Percentiles rank a stretch among this genome's conserved stretches.
These are phyloP conservation scores for Calliopum simillimum DNA, from an alignment of 2,888 invertebrate species.

Conservation along the genomic window DNA sequence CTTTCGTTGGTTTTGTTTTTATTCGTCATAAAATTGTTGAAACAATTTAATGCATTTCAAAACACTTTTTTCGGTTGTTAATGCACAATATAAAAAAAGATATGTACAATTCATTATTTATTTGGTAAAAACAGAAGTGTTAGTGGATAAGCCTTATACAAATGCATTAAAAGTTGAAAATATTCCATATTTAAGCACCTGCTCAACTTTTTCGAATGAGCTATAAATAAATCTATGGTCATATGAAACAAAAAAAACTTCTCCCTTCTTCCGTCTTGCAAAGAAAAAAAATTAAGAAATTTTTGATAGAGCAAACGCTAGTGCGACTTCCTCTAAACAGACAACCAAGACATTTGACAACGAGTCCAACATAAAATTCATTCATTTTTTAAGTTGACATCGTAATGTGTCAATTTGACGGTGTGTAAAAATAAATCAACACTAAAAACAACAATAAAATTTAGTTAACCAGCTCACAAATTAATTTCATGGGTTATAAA, in stretches of 20 bases:
- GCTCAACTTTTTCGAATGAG: background rate
- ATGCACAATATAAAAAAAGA: too few relatives aligned
- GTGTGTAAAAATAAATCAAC: slow-evolving; percentile 37
- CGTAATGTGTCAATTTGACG: slow-evolving; percentile 33
- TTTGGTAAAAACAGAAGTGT: too few relatives aligned
- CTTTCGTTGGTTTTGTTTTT: background rate
- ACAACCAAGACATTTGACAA: background rate
- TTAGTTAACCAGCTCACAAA: slow-evolving; percentile 56
- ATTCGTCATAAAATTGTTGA: too few relatives aligned
- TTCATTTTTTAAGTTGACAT: background rate
- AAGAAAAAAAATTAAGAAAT: background rate
- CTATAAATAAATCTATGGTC: too few relatives aligned
- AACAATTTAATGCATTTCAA: too few relatives aligned
- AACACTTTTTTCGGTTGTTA: too few relatives aligned
- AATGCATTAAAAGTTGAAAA: too few relatives aligned
- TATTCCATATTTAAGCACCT: background rate
- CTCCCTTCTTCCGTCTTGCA: background rate
- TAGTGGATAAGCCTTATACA: too few relatives aligned
- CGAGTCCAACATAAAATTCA: background rate
- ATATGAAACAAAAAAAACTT: background rate
- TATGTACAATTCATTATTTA: too few relatives aligned
- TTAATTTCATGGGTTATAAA: slow-evolving; percentile 66
- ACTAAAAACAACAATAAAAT: slow-evolving; percentile 25
- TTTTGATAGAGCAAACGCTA: background rate
- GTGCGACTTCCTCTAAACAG: background rate